Evolutionary conservation across 2,113 vertebrate species (phyloP).

Genomic region (Melanotaenia duboulayi): DNA sequence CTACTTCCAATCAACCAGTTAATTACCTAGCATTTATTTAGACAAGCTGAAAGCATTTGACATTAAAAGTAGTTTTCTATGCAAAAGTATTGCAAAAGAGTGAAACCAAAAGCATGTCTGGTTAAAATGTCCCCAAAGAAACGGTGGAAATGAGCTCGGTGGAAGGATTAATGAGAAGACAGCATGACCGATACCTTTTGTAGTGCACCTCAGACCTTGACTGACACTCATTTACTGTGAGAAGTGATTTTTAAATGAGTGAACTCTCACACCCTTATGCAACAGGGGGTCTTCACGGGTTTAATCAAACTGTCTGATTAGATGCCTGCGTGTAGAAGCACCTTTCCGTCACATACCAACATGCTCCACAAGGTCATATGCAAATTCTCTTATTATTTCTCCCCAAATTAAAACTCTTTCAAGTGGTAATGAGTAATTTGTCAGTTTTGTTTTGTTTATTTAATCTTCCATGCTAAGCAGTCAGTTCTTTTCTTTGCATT

Average conservation of each 20-base stretch:
- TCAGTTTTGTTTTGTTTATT: neutral
- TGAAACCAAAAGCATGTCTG: neutral
- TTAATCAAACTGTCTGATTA: conserved; percentile 69
- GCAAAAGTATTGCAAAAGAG: neutral
- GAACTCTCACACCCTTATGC: conserved; percentile 27
- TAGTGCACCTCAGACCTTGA: conserved; percentile 30
- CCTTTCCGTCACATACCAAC: conserved; percentile 43
- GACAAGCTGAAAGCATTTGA: neutral
- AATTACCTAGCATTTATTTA: neutral
- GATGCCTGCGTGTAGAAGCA: conserved; percentile 33
- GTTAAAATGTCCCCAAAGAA: neutral
- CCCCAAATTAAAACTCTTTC: conserved; percentile 50
- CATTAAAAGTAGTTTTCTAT: neutral
- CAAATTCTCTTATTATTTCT: conserved; percentile 63
- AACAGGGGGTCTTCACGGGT: conserved; percentile 43
- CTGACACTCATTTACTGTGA: conserved; percentile 54
- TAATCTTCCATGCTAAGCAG: neutral
- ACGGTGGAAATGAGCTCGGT: neutral
- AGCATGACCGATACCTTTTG: conserved; percentile 21
- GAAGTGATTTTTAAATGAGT: conserved; percentile 47
- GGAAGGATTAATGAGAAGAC: conserved; percentile 6
- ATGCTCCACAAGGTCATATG: conserved; percentile 70
- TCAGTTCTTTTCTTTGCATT: conserved; percentile 16
- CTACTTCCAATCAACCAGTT: conserved; percentile 21
- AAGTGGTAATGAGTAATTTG: conserved; percentile 35